Base-by-base conservation (phyloP, 2,113 vertebrate species). In the Sander vitreus region DNA sequence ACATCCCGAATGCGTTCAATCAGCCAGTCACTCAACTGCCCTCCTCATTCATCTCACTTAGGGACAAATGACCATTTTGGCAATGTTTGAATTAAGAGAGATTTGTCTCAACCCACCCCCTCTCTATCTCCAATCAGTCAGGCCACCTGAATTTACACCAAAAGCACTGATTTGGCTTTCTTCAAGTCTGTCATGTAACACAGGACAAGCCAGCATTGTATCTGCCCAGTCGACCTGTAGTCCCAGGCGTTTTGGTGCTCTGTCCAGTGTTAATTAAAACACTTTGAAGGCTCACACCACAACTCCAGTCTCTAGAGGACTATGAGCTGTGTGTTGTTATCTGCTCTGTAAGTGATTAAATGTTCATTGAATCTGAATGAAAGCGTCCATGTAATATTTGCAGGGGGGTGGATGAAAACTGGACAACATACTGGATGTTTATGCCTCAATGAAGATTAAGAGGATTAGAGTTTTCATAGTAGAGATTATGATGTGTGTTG, bases 1-100 rank as follows among this genome's bases (percentile, higher is more conserved):
- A 73, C 84, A 84, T 73, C 85, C 78, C 78, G 73, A 39, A 36
- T 62, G 64, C 55, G 57, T 93, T 95, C 90, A 92, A 90, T 94
- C 93, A 95, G 79, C 88, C 85, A 91, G 80, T 90, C 90, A 92
- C 88, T 93, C 91, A 91, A 88, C 80, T 92, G 78, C 82, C 45
- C 15, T 73, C 78, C 84, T 89, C 94, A 93, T 94, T 93, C 92
- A 91, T 95, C 94, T 92, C 84, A 93, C 92, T 95, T 94, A 93
- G 67, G 54, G 73, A 86, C 90, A 93, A 94, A 93, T 93, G 84
- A 91, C 74, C 82, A 85, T 90, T 92, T 91, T 92, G 93, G 93
- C 88, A 90, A 95, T 78, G 86, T 73, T 65, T 87, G 88, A 93
- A 93, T 93, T 92, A 87, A 85, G 88, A 92, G 85, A 83, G 85